Percentiles rank a stretch among this genome's conserved stretches.
Conservation (phyloP, 1,140 invertebrate species). For the Cyrtorhinus lividipennis region DNA sequence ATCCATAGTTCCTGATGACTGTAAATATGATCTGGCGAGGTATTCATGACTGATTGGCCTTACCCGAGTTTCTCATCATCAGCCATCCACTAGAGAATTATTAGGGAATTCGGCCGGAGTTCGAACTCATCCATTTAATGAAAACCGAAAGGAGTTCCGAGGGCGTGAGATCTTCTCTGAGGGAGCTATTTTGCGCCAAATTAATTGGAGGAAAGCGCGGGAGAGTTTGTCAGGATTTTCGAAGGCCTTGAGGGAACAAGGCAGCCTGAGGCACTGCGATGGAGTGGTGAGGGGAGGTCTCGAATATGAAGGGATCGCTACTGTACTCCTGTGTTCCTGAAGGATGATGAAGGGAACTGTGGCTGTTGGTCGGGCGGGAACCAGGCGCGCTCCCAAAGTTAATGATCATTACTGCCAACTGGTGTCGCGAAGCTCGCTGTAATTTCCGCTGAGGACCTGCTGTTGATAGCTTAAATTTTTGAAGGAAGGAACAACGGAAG, state of each 20-base stretch:
- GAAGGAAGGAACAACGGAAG: background rate
- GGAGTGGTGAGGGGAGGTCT: background rate
- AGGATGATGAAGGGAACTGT: background rate
- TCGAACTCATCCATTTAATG: background rate
- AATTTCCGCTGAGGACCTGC: background rate
- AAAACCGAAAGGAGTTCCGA: background rate
- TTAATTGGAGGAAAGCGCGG: background rate
- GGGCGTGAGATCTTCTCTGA: background rate
- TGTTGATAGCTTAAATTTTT: background rate
- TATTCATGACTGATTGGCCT: too few relatives aligned
- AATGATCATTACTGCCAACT: background rate
- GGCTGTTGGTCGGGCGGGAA: background rate
- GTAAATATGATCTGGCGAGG: too few relatives aligned
- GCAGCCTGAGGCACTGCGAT: too few relatives aligned
- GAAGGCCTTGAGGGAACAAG: background rate
- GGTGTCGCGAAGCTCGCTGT: background rate
- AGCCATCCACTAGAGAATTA: too few relatives aligned
- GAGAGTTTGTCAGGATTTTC: background rate
- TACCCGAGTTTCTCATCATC: too few relatives aligned
- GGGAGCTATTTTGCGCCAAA: background rate
- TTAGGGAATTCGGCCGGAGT: too few relatives aligned
- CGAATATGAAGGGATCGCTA: too few relatives aligned
- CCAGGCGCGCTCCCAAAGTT: background rate
- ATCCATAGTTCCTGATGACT: too few relatives aligned
- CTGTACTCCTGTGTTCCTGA: too few relatives aligned